phyloP scores from a whole-genome alignment of 2,797 vertebrate genomes.

The Gadopsis bispinosus region DNA sequence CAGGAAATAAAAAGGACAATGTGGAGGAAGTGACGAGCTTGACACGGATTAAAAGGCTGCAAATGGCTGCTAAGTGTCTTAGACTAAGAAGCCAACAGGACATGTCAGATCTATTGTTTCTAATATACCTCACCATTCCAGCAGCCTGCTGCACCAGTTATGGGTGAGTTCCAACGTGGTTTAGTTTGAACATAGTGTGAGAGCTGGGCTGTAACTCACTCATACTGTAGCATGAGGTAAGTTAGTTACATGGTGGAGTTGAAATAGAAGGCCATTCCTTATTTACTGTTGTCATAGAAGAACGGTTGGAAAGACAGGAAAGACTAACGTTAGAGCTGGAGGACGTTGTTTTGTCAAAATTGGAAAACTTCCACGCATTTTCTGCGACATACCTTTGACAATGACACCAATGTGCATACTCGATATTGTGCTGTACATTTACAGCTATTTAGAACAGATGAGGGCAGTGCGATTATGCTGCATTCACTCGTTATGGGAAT shows the following conservation, averaged over 20 bases:
- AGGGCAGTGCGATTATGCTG: too few relatives aligned
- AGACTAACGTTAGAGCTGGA: neutral
- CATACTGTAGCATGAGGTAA: neutral
- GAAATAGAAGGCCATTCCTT: conserved; percentile 7
- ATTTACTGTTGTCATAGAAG: neutral
- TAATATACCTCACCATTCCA: neutral
- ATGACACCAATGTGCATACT: neutral
- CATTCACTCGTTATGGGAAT: neutral
- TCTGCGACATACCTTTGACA: neutral
- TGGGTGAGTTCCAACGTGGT: neutral
- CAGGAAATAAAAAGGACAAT: conserved; percentile 33
- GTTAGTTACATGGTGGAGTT: neutral
- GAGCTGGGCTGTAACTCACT: neutral
- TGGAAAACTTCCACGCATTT: neutral
- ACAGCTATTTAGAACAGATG: neutral
- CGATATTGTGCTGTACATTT: neutral
- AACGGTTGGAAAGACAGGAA: neutral
- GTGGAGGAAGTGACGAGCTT: conserved; percentile 28
- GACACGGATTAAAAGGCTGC: neutral
- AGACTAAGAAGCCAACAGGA: conserved; percentile 1
- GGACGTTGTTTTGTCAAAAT: neutral
- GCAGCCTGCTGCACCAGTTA: conserved; percentile 8
- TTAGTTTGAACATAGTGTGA: neutral
- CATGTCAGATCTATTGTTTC: conserved; percentile 14
- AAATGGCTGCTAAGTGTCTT: conserved; percentile 14